Evolutionary conservation across 1,140 invertebrate species (phyloP), one percentile per base, ranked within the genome.

Genomic region (Bilobella aurantiaca): DNA sequence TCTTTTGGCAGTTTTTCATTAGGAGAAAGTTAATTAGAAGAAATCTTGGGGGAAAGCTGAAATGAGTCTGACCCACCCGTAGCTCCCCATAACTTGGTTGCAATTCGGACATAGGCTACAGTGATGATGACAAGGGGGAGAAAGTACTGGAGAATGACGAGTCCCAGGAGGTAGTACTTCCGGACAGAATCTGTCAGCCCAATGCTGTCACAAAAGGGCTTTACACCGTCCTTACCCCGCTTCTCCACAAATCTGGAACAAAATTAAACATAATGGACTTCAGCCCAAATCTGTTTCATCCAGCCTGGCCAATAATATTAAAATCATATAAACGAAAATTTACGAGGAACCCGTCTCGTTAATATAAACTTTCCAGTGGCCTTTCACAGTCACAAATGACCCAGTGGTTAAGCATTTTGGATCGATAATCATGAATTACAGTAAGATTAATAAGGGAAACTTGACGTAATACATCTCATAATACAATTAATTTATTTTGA

Each of bases 51-150:
- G 12, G 49, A 12, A 53, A 53, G 21, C 8, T 8, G 12, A 53
- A 53, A 53, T 53, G 23, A n/a, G n/a, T n/a, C 25, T 23, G 12
- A 23, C 12, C 25, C 23, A 0, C 87, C 84, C 27, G 82, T 80
- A 0, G 85, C 84, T 1, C 87, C 85, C 87, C 87, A 90, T 29
- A 91, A 77, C 63, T 84, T 82, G 62, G 85, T 79, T 0, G 83
- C 86, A 83, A 91, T 89, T 67, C 87, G 80, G n/a, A 82, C 81
- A 75, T 92, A 91, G 1, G 87, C 87, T 70, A 83, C 88, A 27
- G 84, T 86, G 73, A 92, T 90, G 58, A 91, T 82, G 62, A 81
- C 81, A 29, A 91, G 79, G 1, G 89, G 89, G 28, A 86, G 83
- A 37, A 89, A 76, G 76, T 91, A 92, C 79, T 91, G 86, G 2